Base-by-base conservation (phyloP, 1,140 invertebrate genomes). In the Pachyrhynchus sulphureomaculatus region DNA sequence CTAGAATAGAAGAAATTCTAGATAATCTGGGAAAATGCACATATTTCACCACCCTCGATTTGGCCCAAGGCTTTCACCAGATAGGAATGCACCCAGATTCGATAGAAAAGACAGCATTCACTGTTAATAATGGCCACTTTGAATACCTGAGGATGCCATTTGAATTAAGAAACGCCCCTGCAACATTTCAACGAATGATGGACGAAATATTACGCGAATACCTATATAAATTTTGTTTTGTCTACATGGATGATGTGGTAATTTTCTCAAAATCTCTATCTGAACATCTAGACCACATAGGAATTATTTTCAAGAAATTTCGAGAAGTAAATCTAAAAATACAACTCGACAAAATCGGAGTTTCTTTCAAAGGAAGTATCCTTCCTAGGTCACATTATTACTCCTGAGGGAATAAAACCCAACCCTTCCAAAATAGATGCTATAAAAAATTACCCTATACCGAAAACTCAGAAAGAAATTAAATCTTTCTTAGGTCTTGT, bases 31-130 rank as follows among this genome's bases (percentile, higher is more conserved):
- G 74, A 2, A 75, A 75, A 15, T 68, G 72, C 34, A 73, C 69
- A 44, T 80, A 76, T 62, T 84, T 83, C 61, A 69, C 74, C 2
- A 76, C 75, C 1, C 54, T 84, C 1, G 82, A 85, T 67, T 52
- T 82, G 12, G 68, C 69, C 0, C 74, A 68, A 13, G 81, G 78
- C 0, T 82, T 79, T 48, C 72, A 76, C 52, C 75, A 86, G 69
- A 75, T 84, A 4, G 64, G 72, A 42, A 68, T 84, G 4, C 68
- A 76, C 5, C 49, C 65, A 17, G 33, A 58, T 0, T 69, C 72
- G 41, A 73, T 64, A 4, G 59, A 72, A 4, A n/a, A 83, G 81
- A 71, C 80, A 0, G 79, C 78, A 0, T 82, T 83, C 67, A 65
- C 60, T 5, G 68, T 63, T 17, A 42, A 69, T 36, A 53, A 66